Evolutionary conservation across 35 echinoderm and acorn worm genomes (phyloP).

Genomic region (Ophioderma brevispina): DNA sequence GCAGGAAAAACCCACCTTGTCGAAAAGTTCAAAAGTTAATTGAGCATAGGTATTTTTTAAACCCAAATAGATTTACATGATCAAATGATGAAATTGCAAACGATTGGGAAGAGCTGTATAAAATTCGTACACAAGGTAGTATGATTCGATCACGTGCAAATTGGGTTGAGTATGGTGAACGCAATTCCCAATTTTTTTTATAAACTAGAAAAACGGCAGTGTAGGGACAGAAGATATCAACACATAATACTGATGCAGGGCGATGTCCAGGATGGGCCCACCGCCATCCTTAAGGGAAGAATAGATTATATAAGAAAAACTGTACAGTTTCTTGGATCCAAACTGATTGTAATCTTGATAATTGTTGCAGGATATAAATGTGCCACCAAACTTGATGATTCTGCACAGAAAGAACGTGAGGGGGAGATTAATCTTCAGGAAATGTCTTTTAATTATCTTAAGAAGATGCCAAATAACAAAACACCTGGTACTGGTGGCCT

Average conservation of each 20-base stretch:
- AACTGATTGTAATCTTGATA: not conserved
- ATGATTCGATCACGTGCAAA: not conserved
- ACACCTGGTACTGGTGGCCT: slow-evolving; percentile 58
- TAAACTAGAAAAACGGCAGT: slow-evolving; percentile 45
- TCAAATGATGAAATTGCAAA: not conserved
- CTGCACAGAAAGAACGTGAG: slow-evolving; percentile 1
- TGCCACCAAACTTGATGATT: not conserved
- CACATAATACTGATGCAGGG: not conserved
- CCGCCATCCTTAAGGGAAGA: slow-evolving; percentile 10
- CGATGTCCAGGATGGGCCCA: not conserved
- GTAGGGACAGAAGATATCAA: slow-evolving; percentile 33
- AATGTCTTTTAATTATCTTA: slow-evolving; percentile 8
- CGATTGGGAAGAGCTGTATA: not conserved
- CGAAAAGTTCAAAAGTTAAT: not conserved
- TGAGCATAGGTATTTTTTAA: not conserved
- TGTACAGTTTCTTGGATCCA: not conserved
- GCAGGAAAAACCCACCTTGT: not conserved
- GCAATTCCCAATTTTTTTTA: slow-evolving; percentile 19
- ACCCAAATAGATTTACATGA: not conserved
- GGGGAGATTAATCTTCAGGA: not conserved
- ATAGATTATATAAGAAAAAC: slow-evolving; percentile 9
- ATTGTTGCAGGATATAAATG: not conserved
- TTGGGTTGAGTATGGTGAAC: not conserved
- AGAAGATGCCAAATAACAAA: slow-evolving; percentile 41
- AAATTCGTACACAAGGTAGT: not conserved